A percentile compares a stretch with the other conserved stretches of the same genome.
phyloP scores from a whole-genome alignment of 92 coral and sea anemone species.

The Porites evermanni region DNA sequence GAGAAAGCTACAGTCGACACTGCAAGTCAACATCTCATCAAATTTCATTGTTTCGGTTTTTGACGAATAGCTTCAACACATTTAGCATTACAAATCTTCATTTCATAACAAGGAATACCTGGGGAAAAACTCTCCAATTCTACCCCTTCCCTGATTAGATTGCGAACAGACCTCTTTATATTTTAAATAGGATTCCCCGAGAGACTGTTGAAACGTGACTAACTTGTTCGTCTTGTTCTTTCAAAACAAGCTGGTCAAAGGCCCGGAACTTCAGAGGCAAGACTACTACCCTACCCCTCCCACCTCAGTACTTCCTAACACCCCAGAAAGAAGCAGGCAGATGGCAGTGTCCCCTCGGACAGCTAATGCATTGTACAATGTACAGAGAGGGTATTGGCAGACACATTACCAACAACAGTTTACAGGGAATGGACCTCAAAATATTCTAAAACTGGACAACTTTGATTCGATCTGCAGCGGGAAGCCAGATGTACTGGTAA shows the following conservation, averaged over 20 bases:
- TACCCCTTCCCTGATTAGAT: too few relatives aligned
- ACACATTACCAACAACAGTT: conserved; percentile 87
- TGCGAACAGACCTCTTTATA: too few relatives aligned
- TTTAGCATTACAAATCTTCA: too few relatives aligned
- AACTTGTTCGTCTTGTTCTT: not conserved
- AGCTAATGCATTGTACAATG: conserved; percentile 86
- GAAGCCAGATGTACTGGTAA: conserved; percentile 66
- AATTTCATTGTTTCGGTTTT: too few relatives aligned
- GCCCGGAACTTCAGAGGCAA: conserved; percentile 75
- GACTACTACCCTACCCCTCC: conserved; percentile 92
- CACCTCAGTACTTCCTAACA: conserved; percentile 86
- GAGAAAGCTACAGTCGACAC: too few relatives aligned
- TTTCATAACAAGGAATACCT: too few relatives aligned
- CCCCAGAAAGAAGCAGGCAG: conserved; percentile 69
- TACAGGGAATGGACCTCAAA: conserved; percentile 84
- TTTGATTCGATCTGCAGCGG: conserved; percentile 67
- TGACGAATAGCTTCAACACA: too few relatives aligned
- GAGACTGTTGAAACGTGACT: not conserved
- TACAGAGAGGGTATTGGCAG: conserved; percentile 76
- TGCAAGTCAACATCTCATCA: too few relatives aligned
- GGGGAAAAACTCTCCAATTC: too few relatives aligned
- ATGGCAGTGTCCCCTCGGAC: conserved; percentile 86
- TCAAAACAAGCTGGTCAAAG: conserved; percentile 75
- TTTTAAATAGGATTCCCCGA: too few relatives aligned
- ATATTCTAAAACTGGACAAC: conserved; percentile 84